Base-by-base conservation (phyloP, 2,888 invertebrate species). In the Habroteleia sp. region DNA sequence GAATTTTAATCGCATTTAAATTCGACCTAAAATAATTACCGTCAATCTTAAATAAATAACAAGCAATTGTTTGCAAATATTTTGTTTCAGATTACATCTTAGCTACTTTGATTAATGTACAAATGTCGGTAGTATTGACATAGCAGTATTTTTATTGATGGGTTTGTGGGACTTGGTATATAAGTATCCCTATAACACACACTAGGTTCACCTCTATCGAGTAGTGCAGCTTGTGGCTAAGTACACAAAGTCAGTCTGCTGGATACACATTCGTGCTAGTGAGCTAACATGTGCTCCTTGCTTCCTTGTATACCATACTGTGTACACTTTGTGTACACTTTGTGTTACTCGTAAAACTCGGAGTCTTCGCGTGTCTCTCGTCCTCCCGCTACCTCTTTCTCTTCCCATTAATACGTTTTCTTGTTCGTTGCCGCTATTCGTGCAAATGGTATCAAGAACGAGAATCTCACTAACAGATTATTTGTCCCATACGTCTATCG, bases 271-370 rank as follows among this genome's bases (percentile, higher is more conserved):
- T 60, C 31, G 41, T 48, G 42, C 54, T 33, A 27, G 62, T 71
- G 66, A 74, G 65, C 74, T 48, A 56, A 71, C 71, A 60, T 63
- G 63, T 66, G 75, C 72, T 76, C 60, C 79, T 81, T 79, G 68
- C 68, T 72, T 79, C 79, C 77, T 79, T 81, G 79, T 79, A 77
- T 77, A 79, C 72, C 25, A 42, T 33, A 48, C 13, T 60, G 52
- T 73, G 63, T 65, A 65, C 65, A 58, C 41, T 50, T 37, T 60
- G 52, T 73, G 63, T 65, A 65, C 65, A 58, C 41, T 50, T 37
- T 65, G 52, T 39, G 39, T 72, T 39, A 20, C 56, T 56, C 56
- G 71, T 56, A 63, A 72, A 72, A 72, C 54, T 63, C 25, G 16
- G 27, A 52, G 17, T 48, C 48, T 56, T 52, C 41, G 25, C 48